These are phyloP conservation scores for Hyaena hyaena DNA, from an alignment of 2,113 vertebrate genomes.

Conservation along the genomic window DNA sequence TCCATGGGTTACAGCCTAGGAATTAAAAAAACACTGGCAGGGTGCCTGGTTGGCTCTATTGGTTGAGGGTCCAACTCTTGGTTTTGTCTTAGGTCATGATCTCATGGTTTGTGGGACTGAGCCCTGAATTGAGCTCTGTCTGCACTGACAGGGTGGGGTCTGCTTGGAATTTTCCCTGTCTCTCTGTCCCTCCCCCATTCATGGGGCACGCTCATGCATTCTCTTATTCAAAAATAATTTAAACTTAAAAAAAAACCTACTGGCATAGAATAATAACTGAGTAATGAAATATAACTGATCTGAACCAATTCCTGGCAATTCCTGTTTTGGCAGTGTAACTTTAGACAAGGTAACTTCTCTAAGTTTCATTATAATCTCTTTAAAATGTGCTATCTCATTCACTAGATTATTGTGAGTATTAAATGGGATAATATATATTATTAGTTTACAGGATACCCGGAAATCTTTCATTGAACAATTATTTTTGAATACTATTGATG, in stretches of 20 bases:
- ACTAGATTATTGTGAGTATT: background rate
- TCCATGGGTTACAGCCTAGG: background rate
- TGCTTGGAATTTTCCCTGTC: too few relatives aligned
- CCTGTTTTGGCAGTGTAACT: background rate
- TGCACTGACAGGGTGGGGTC: too few relatives aligned
- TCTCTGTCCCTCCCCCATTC: too few relatives aligned
- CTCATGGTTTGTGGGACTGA: too few relatives aligned
- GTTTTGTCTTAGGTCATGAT: too few relatives aligned
- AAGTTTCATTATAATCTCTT: background rate
- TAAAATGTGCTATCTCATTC: conserved; percentile 18
- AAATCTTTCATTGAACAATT: background rate
- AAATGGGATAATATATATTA: conserved; percentile 25
- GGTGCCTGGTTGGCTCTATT: too few relatives aligned
- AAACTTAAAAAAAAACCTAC: too few relatives aligned
- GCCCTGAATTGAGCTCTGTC: too few relatives aligned
- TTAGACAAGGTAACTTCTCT: background rate
- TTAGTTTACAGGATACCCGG: background rate
- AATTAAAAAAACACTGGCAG: background rate
- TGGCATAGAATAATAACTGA: background rate
- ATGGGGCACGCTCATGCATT: too few relatives aligned
- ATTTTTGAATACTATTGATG: background rate
- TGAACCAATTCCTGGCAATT: background rate
- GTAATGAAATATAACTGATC: background rate
- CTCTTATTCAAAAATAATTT: too few relatives aligned
- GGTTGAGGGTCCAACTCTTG: too few relatives aligned